Conservation (phyloP, 2,797 vertebrate genomes). For the Aythya fuligula region DNA sequence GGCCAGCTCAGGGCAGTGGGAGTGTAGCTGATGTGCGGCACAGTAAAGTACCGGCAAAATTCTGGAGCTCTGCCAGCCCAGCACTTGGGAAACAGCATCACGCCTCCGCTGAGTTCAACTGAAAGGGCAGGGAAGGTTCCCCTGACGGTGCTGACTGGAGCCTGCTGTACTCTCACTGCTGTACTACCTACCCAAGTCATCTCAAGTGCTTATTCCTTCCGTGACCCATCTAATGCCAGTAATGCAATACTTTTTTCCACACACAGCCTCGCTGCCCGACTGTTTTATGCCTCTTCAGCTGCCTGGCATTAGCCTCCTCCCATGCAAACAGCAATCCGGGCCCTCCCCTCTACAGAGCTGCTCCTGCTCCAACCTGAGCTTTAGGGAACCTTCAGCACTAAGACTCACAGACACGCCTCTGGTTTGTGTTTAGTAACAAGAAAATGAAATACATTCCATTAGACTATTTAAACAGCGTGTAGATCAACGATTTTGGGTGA, state of each 20-base stretch:
- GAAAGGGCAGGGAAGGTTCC: neutral
- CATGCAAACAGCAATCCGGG: neutral
- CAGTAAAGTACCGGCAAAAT: neutral
- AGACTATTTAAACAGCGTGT: neutral
- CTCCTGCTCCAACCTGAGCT: neutral
- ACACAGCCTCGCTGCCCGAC: neutral
- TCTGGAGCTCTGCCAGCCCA: neutral
- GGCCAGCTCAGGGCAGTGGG: neutral
- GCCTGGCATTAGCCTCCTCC: neutral
- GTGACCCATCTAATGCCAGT: neutral
- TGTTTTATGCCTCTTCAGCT: neutral
- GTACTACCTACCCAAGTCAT: neutral
- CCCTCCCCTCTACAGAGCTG: neutral
- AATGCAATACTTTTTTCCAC: neutral
- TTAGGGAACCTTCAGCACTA: neutral
- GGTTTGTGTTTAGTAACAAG: neutral
- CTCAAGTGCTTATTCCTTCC: neutral
- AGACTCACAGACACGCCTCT: neutral
- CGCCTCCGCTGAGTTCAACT: neutral
- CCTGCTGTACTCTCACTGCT: neutral
- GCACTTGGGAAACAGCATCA: neutral
- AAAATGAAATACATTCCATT: neutral
- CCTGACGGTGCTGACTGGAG: neutral
- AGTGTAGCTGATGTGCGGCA: neutral
- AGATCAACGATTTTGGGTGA: neutral